Percentiles rank a stretch among this genome's conserved stretches.
These are phyloP conservation scores for Hypocryptadius cinnamomeus DNA, from an alignment of 2,113 vertebrate species.

Conservation along the genomic window DNA sequence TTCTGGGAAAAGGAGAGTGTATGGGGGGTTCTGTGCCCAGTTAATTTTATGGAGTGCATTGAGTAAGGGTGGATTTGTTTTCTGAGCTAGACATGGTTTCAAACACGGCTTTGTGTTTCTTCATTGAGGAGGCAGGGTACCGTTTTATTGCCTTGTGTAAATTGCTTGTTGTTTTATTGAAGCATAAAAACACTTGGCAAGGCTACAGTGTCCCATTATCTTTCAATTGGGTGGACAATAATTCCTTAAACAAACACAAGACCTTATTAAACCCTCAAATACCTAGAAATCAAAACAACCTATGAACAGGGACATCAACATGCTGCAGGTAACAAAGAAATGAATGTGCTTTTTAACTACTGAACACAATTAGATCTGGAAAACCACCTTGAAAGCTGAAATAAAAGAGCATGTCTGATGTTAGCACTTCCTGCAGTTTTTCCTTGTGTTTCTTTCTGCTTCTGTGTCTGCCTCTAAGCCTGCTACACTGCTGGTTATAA, in stretches of 20 bases:
- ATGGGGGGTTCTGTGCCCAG: not conserved
- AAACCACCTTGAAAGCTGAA: constrained; percentile 7
- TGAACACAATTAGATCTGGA: not conserved
- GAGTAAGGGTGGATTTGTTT: constrained; percentile 7
- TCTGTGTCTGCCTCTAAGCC: not conserved
- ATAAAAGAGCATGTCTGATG: not conserved
- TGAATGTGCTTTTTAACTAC: not conserved
- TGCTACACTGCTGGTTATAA: not conserved
- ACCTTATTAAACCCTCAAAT: constrained; percentile 33
- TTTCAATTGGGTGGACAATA: constrained; percentile 32
- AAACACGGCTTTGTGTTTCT: constrained; percentile 18
- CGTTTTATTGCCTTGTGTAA: constrained; percentile 16
- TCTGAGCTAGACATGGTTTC: not conserved
- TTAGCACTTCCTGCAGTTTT: not conserved
- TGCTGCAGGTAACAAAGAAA: not conserved
- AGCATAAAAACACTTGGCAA: constrained; percentile 51
- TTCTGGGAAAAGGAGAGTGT: not conserved
- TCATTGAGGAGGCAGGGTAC: not conserved
- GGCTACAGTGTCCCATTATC: constrained; percentile 9
- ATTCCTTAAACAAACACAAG: constrained; percentile 43
- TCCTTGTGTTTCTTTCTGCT: not conserved
- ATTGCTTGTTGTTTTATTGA: constrained; percentile 46
- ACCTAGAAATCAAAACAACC: constrained; percentile 15
- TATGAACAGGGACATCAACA: not conserved
- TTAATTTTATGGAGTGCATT: constrained; percentile 20